These are phyloP conservation scores for Drosophila sturtevanti DNA, from an alignment of 1,140 invertebrate species.

Conservation along the genomic window DNA sequence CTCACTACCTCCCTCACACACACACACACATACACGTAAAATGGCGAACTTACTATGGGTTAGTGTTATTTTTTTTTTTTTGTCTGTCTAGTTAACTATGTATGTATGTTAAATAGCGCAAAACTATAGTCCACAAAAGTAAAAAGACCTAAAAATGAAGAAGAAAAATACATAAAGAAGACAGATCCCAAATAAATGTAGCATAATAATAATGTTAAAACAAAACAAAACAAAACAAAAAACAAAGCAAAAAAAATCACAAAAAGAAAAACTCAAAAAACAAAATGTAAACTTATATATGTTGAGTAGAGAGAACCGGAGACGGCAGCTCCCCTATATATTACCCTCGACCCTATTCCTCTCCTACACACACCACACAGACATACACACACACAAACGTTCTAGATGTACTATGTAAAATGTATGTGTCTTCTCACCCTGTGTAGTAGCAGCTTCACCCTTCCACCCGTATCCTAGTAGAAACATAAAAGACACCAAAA, in stretches of 20 bases:
- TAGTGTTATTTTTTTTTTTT: slow-evolving; percentile 52
- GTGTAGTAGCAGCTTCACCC: too few species aligned
- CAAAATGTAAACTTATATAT: slow-evolving; percentile 20
- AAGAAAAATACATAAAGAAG: neutral
- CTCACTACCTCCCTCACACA: neutral
- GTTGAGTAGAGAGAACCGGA: slow-evolving; percentile 26
- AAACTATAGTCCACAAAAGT: slow-evolving; percentile 54
- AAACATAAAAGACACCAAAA: slow-evolving; percentile 45
- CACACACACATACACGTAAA: slow-evolving; percentile 27
- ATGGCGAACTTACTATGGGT: slow-evolving; percentile 51
- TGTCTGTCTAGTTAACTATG: slow-evolving; percentile 55
- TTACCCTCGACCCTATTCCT: neutral
- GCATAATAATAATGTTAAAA: slow-evolving; percentile 45
- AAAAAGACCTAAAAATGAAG: neutral
- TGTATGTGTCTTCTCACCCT: neutral
- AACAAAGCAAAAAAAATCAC: neutral
- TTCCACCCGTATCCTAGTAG: too few species aligned
- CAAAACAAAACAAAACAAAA: neutral
- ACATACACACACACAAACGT: neutral
- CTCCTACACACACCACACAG: neutral
- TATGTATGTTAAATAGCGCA: slow-evolving; percentile 72
- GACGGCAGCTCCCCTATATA: neutral
- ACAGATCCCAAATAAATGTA: slow-evolving; percentile 30
- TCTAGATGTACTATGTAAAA: slow-evolving; percentile 1
- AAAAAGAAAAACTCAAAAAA: slow-evolving; percentile 22